Evolutionary conservation across 2,797 vertebrate species (phyloP), one percentile per base, ranked within the genome.

Genomic region (Phoxinus dragarum): DNA sequence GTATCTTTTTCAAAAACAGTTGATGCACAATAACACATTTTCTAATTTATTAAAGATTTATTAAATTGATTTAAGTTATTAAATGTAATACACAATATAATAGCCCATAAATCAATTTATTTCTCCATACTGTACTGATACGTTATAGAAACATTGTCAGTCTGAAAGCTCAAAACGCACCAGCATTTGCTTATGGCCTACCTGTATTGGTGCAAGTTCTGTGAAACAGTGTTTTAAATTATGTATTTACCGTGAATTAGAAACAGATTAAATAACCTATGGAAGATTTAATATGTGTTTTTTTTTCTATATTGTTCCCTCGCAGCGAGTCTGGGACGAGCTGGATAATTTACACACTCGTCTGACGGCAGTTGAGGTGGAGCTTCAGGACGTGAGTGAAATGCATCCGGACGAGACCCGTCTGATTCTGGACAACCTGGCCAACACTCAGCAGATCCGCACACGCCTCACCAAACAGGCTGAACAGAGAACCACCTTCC

Each of bases 271-370:
- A 31, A 71, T 40, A 40, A 81, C 1, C 1, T 19, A 19, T 21
- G 2, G 2, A 74, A 14, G 23, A 66, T 74, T 75, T 27, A 9
- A n/a, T 11, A 3, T 44, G 10, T 72, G 17, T 82, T 38, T 73
- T 75, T 79, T 14, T 79, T 14, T 67, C n/a, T 74, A n/a, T 81
- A 3, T 79, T 16, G 80, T 67, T 31, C 19, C 68, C 23, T 14
- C 31, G 31, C 93, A 99, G 98, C 92, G 93, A 86, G 94, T 96
- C 23, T 98, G 97, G 97, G 97, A 98, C 5, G 96, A 97, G 92
- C 90, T 99, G 52, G 97, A 99, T 12, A 81, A 90, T 71, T 98
- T 97, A 96, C 98, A 97, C 91, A 96, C 97, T 66, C 93, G 94
- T 67, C 89, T 98, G 56, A 96, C 96, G 0, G 94, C 95, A 0